phyloP scores from a whole-genome alignment of 1,140 invertebrate genomes.

The Zaprionus kolodkinae region DNA sequence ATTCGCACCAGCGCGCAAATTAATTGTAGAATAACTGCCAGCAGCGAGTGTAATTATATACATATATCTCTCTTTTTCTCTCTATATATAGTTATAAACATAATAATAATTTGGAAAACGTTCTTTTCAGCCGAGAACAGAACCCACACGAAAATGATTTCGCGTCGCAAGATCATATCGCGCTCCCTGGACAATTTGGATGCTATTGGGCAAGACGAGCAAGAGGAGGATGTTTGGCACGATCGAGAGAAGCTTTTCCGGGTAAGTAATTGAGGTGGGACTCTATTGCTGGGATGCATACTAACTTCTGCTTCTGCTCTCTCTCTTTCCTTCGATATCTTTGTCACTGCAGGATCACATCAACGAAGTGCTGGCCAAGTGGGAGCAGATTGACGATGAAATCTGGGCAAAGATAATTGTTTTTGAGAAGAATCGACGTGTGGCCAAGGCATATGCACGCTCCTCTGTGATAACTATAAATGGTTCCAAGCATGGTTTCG shows the following conservation, averaged over 20 bases:
- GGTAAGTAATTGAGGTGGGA: constrained; percentile 86
- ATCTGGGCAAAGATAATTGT: constrained; percentile 99
- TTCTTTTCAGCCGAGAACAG: constrained; percentile 47
- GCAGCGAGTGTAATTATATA: constrained; percentile 38
- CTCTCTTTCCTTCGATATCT: not conserved
- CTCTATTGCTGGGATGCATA: not conserved
- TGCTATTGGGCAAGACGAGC: constrained; percentile 88
- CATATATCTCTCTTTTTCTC: constrained; percentile 21
- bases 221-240: constrained; percentile 97
- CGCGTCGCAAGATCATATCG: constrained; percentile 93
- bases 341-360: constrained; percentile 94
- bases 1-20: constrained; percentile 41
- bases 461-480: constrained; percentile 97
- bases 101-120: constrained; percentile 64
- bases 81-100: constrained; percentile 4
- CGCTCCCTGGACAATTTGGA: constrained; percentile 96
- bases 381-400: constrained; percentile 98
- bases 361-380: constrained; percentile 97
- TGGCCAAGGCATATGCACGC: constrained; percentile 97
- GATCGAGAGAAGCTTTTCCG: constrained; percentile 97
- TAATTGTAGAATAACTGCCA: constrained; percentile 27
- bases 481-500: constrained; percentile 97
- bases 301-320: not conserved
- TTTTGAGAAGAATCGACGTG: constrained; percentile 95
- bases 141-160: constrained; percentile 89